Evolutionary conservation across 2,888 invertebrate genomes (phyloP).

Genomic region (Elegia similella): DNA sequence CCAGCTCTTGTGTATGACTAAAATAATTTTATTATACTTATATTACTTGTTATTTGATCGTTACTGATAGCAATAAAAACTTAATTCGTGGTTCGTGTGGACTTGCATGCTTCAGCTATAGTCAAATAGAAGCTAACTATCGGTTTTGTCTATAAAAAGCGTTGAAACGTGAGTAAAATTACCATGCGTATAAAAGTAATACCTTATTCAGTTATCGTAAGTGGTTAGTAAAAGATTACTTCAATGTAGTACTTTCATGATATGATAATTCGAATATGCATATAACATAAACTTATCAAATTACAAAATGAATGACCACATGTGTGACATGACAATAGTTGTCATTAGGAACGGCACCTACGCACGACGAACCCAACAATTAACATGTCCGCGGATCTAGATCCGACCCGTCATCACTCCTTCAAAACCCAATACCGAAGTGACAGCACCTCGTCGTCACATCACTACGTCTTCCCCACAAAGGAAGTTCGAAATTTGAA

Average conservation of each 20-base stretch:
- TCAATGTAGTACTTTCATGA: not conserved
- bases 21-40: no score
- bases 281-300: constrained; percentile 10
- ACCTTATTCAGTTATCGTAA: not conserved
- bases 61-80: no score
- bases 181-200: not conserved
- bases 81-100: no score
- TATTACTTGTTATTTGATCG: no score
- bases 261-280: not conserved
- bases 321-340: constrained; percentile 12
- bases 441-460: constrained; percentile 69
- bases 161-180: not conserved
- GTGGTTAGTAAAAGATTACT: not conserved
- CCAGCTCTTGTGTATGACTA: no score
- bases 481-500: constrained; percentile 41
- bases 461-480: constrained; percentile 53
- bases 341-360: constrained; percentile 39
- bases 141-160: no score
- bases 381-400: constrained; percentile 73
- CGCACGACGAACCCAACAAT: constrained; percentile 51
- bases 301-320: constrained; percentile 1
- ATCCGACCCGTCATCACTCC: constrained; percentile 70
- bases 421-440: constrained; percentile 65
- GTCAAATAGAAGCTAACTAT: no score
- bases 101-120: no score